Evolutionary conservation across 2,113 vertebrate genomes (phyloP).

Genomic region (Scomber colias): DNA sequence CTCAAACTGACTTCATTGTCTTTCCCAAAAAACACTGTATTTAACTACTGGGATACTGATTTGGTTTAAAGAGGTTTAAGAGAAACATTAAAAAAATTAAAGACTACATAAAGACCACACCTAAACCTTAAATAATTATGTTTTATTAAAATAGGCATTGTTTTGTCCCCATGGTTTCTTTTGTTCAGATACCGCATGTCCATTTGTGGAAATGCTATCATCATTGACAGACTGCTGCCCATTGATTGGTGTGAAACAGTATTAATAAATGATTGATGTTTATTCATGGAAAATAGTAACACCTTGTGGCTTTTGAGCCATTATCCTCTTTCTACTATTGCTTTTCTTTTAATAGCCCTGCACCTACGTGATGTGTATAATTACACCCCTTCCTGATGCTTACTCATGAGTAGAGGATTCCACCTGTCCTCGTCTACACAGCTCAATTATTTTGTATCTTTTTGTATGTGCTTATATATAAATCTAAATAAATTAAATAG

Average conservation of each 20-base stretch:
- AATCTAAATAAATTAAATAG: neutral
- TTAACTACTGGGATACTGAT: neutral
- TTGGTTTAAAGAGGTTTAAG: neutral
- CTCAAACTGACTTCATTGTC: neutral
- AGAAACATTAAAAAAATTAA: neutral
- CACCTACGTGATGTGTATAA: too few relatives aligned
- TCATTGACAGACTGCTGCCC: neutral
- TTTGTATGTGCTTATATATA: neutral
- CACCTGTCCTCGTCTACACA: neutral
- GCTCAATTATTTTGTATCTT: neutral
- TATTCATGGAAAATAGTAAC: neutral
- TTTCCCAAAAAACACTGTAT: neutral
- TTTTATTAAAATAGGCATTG: neutral
- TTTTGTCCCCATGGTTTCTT: neutral
- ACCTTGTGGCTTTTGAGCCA: too few relatives aligned
- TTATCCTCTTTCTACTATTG: too few relatives aligned
- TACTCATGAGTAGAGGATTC: neutral
- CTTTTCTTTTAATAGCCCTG: too few relatives aligned
- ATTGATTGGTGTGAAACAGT: neutral
- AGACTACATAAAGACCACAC: neutral
- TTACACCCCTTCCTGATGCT: too few relatives aligned
- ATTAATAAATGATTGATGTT: neutral
- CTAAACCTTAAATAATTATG: neutral
- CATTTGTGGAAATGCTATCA: neutral
- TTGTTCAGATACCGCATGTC: neutral